phyloP scores from a whole-genome alignment of 2,113 vertebrate species.

The Ailurus styani region DNA sequence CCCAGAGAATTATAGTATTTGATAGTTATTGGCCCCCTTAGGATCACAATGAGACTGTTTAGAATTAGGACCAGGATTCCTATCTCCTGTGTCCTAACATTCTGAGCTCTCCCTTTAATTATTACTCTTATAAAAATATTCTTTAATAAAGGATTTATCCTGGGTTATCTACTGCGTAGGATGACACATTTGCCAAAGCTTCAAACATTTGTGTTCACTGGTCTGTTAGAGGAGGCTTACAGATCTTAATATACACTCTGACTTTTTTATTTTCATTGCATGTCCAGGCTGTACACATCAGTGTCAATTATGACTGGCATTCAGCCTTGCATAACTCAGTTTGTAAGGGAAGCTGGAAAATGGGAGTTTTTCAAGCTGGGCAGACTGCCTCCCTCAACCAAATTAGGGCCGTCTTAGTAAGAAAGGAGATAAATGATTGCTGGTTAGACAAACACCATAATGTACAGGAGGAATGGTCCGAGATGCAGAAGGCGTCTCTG shows the following conservation, averaged over 20 bases:
- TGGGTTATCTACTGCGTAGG: background rate
- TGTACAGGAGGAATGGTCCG: background rate
- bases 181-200: background rate
- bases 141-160: background rate
- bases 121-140: background rate
- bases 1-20: background rate
- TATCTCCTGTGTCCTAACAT: background rate
- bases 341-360: background rate
- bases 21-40: background rate
- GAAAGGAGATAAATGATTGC: background rate
- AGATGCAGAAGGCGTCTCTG: background rate
- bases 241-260: background rate
- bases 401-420: background rate
- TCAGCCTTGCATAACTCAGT: background rate
- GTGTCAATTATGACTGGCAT: background rate
- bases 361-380: background rate
- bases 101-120: background rate
- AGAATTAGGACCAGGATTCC: background rate
- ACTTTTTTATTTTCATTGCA: background rate
- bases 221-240: background rate
- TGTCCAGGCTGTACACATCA: background rate
- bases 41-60: background rate
- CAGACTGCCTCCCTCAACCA: background rate
- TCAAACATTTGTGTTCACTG: background rate
- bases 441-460: background rate